Evolutionary conservation across 2,113 vertebrate species (phyloP), one percentile per base, ranked within the genome.

Genomic region (Haemorhous mexicanus): DNA sequence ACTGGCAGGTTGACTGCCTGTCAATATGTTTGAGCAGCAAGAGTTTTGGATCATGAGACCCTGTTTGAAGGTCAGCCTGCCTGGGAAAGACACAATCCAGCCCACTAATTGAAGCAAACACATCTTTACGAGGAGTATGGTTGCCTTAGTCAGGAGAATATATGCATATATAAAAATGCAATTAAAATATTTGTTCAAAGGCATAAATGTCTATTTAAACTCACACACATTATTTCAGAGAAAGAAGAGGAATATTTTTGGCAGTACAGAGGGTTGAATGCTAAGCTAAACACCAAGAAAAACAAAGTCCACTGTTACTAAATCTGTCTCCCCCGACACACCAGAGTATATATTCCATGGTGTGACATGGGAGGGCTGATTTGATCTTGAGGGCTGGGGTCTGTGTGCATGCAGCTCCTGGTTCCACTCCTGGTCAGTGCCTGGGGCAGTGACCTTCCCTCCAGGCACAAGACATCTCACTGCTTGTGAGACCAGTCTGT

Each of bases 371-470:
- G n/a, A 74, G 47, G 27, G 35, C 12, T 9, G 20, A 30, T 1
- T 1, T 35, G 21, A 61, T 20, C 23, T 61, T 52, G 47, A 63
- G 79, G 27, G 13, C n/a, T 66, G 10, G 4, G 19, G 4, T 22
- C 37, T 64, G 23, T 39, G 33, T 4, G 4, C 30, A 32, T 16
- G 43, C 20, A 73, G 18, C 4, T 56, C 11, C 50, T 43, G 22
- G 19, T 21, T 59, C 19, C 1, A 0, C 2, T 8, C 53, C 8
- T 53, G n/a, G 16, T 30, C 21, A 11, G 39, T 30, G 15, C 8
- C 30, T 47, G 46, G 8, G 7, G 11, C 50, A 43, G 37, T 30
- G 23, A 37, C 30, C 30, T 76, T 76, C 37, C 66, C 19, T 33
- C 8, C 33, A 75, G 41, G 23, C 15, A n/a, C 0, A 62, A 43